Evolutionary conservation across 2,797 vertebrate genomes (phyloP).

Genomic region (Argya squamiceps): DNA sequence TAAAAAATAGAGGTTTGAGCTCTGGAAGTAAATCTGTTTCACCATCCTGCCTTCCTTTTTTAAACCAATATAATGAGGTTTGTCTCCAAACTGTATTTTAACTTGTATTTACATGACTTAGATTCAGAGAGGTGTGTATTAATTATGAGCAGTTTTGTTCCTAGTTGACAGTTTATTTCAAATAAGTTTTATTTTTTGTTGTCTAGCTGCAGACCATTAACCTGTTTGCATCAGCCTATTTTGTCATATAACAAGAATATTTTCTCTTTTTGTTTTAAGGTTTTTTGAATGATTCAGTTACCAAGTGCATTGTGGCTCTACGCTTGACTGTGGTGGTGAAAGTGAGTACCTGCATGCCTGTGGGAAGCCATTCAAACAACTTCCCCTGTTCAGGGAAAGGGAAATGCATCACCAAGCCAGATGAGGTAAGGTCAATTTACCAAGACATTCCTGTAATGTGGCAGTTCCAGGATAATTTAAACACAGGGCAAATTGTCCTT

Average conservation of each 20-base stretch:
- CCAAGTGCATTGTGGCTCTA: slow-evolving; percentile 88
- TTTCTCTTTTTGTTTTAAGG: slow-evolving; percentile 69
- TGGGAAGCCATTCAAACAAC: slow-evolving; percentile 79
- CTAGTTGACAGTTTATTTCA: neutral
- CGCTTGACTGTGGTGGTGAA: slow-evolving; percentile 92
- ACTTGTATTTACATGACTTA: neutral
- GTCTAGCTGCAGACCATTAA: neutral
- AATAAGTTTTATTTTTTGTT: neutral
- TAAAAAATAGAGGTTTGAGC: neutral
- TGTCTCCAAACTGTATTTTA: neutral
- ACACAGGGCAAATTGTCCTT: neutral
- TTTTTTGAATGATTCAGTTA: slow-evolving; percentile 81
- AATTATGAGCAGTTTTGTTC: neutral
- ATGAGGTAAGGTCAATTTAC: slow-evolving; percentile 82
- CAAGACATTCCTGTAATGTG: neutral
- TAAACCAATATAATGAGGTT: neutral
- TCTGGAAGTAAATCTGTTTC: neutral
- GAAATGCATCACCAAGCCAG: slow-evolving; percentile 86
- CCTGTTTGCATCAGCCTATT: neutral
- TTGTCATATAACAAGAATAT: neutral
- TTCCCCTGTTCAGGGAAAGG: slow-evolving; percentile 92
- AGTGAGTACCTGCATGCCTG: slow-evolving; percentile 85
- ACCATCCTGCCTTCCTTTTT: neutral
- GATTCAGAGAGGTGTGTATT: neutral
- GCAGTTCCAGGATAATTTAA: neutral